phyloP scores from a whole-genome alignment of 2,888 invertebrate species.

The Epirrhoe tristata region DNA sequence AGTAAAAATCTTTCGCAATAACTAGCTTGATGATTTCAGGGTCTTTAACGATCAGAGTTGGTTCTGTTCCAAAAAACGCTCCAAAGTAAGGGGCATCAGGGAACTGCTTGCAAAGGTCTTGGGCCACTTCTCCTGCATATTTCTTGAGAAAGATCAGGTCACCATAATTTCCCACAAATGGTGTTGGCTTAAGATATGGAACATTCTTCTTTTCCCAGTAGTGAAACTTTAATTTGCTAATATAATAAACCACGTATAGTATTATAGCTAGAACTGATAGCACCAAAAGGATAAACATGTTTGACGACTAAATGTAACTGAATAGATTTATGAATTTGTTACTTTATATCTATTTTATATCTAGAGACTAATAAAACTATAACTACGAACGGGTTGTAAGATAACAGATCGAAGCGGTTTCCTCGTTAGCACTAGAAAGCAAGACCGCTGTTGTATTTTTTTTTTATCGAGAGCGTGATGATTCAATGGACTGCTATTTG shows the following conservation, averaged over 20 bases:
- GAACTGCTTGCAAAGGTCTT: conserved; percentile 59
- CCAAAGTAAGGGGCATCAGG: conserved; percentile 64
- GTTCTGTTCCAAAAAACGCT: conserved; percentile 66
- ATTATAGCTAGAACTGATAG: conserved; percentile 16
- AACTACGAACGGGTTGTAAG: too few relatives aligned
- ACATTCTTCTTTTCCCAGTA: conserved; percentile 65
- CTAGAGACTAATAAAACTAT: too few relatives aligned
- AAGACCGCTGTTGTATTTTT: too few relatives aligned
- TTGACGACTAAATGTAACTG: conserved; percentile 8
- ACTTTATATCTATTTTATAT: neutral
- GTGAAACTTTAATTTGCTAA: conserved; percentile 49
- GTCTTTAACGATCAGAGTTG: conserved; percentile 63
- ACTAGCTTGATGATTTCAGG: conserved; percentile 64
- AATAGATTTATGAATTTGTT: neutral
- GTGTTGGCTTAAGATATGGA: conserved; percentile 51
- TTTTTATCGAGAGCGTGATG: too few relatives aligned
- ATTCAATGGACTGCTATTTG: too few relatives aligned
- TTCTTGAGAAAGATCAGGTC: conserved; percentile 56
- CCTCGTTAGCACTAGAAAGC: too few relatives aligned
- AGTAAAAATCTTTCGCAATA: conserved; percentile 66
- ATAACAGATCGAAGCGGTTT: too few relatives aligned
- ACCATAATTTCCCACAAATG: conserved; percentile 65
- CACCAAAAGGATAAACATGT: conserved; percentile 13
- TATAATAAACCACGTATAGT: conserved; percentile 42
- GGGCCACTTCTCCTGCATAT: conserved; percentile 46